These are phyloP conservation scores for Halichoerus grypus DNA, from an alignment of 2,113 vertebrate genomes.

Conservation along the genomic window DNA sequence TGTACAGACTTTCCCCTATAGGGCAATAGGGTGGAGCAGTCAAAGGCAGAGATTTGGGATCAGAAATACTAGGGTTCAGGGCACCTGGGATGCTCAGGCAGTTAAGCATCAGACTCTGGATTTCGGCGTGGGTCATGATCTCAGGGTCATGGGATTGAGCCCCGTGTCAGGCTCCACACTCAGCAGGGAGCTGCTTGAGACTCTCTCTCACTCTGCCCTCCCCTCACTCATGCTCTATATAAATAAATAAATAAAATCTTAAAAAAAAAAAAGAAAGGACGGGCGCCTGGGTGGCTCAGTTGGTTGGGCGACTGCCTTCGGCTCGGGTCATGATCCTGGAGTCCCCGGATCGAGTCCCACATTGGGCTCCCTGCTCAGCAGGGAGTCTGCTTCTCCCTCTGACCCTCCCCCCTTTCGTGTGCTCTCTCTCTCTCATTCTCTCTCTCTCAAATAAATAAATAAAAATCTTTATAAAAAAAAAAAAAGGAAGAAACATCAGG, in stretches of 20 bases:
- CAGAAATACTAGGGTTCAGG: background rate
- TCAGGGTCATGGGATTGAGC: background rate
- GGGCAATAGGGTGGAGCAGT: background rate
- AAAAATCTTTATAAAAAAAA: no score
- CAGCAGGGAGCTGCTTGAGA: background rate
- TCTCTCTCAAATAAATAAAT: background rate
- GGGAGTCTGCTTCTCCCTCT: no score
- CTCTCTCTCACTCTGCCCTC: background rate
- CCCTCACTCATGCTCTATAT: background rate
- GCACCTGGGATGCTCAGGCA: background rate
- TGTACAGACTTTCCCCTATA: background rate
- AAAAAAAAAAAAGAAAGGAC: no score
- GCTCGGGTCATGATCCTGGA: no score
- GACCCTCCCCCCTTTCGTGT: no score
- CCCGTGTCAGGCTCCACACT: background rate
- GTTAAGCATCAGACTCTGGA: background rate
- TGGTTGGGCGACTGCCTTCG: no score
- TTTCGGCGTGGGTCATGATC: background rate
- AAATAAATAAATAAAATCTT: background rate
- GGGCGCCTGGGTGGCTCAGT: no score
- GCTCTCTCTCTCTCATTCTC: background rate
- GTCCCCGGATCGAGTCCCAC: no score
- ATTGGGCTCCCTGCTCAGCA: no score
- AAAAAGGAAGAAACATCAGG: background rate
- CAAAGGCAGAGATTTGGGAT: background rate